Evolutionary conservation across 2,888 invertebrate species (phyloP).

Genomic region (Thereva unica): DNA sequence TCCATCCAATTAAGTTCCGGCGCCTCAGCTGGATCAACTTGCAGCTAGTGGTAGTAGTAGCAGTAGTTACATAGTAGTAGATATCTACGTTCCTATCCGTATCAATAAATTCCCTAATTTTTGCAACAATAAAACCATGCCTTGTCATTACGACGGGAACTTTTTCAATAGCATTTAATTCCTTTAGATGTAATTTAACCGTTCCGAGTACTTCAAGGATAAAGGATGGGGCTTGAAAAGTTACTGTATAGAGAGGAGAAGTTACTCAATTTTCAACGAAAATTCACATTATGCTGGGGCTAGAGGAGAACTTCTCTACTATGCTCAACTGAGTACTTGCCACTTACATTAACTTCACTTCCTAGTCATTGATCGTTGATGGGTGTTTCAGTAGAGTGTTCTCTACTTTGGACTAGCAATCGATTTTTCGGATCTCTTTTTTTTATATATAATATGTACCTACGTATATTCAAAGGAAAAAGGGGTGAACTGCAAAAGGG

Average conservation of each 20-base stretch:
- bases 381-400: conserved; percentile 22
- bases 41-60: not conserved
- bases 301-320: not conserved
- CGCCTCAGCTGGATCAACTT: not conserved
- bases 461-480: not conserved
- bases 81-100: not conserved
- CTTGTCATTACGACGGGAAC: too few relatives aligned
- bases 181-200: not conserved
- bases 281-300: conserved; percentile 24
- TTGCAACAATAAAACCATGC: too few relatives aligned
- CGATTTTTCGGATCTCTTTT: conserved; percentile 17
- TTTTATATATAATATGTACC: not conserved
- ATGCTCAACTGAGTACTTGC: conserved; percentile 4
- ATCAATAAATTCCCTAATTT: too few relatives aligned
- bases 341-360: conserved; percentile 25
- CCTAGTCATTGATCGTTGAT: conserved; percentile 31
- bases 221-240: not conserved
- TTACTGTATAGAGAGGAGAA: conserved; percentile 5
- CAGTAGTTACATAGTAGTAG: not conserved
- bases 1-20: conserved; percentile 5
- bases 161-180: not conserved
- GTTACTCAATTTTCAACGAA: conserved; percentile 31
- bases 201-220: not conserved
- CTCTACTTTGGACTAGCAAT: conserved; percentile 6
- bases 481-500: conserved; percentile 6